Percentiles rank a stretch among this genome's conserved stretches.
Conservation (phyloP, 2,797 vertebrate genomes). For the Malurus splendens region DNA sequence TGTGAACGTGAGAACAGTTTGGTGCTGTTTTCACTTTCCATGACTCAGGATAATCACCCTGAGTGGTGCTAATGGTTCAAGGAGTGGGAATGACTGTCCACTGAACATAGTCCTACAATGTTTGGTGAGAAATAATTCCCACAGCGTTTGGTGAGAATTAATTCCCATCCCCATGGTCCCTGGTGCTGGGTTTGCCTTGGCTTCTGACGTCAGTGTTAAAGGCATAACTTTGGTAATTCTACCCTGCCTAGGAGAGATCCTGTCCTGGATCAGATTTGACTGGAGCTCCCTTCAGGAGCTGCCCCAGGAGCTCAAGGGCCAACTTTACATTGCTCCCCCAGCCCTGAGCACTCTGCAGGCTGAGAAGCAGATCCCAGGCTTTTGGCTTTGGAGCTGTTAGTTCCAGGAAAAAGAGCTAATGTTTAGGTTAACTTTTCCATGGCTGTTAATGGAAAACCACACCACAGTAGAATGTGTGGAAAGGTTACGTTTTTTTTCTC, state of each 20-base stretch:
- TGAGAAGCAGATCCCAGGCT: not conserved
- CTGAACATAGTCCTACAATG: not conserved
- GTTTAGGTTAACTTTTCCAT: conserved; percentile 50
- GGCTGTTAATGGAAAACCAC: conserved; percentile 1
- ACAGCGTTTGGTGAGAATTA: not conserved
- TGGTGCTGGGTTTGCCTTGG: not conserved
- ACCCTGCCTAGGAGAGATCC: not conserved
- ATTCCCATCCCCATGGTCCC: not conserved
- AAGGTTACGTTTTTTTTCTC: not conserved
- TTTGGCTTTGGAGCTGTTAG: not conserved
- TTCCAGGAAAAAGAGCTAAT: conserved; percentile 39
- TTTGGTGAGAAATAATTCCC: not conserved
- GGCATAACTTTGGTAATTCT: not conserved
- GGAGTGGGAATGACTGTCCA: not conserved
- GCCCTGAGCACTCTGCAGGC: not conserved
- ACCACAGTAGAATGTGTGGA: not conserved
- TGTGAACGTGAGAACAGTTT: not conserved
- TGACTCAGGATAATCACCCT: not conserved
- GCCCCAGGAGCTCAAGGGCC: not conserved
- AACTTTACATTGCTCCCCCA: not conserved
- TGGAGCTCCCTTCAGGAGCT: not conserved
- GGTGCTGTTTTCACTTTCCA: not conserved
- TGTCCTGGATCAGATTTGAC: not conserved
- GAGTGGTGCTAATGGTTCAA: not conserved
- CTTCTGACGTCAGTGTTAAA: accelerated